Base-by-base conservation (phyloP, 2,888 invertebrate species). In the Anthophora plumipes region DNA sequence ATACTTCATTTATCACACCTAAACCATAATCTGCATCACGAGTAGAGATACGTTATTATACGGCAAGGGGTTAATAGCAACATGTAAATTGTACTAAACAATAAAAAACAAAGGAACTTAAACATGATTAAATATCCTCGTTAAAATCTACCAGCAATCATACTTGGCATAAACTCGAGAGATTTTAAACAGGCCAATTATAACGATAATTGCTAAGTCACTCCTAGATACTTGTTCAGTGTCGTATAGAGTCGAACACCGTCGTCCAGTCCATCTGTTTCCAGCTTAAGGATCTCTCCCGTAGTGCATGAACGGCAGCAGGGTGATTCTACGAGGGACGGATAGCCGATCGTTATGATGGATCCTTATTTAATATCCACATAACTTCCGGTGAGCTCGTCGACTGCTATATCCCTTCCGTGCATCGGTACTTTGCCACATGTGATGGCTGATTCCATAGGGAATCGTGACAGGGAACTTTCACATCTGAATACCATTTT, bases 281-380 rank as follows among this genome's bases (percentile, higher is more conserved):
- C 52, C 68, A 60, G 48, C 66, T 77, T 71, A 59, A 81, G 70
- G 75, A 71, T 60, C 75, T 54, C 78, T 54, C 66, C 46, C 61
- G 50, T 20, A 67, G 54, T 74, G 66, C 46, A 63, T 70, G 59
- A 66, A 72, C 64, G 69, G 59, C 22, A 20, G n/a, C 20, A 20
- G 57, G 64, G 25, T 20, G 75, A 63, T 41, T 52, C 57, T 37
- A n/a, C 59, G 52, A 46, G 70, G 79, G 76, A 80, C 66, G 77
- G 72, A 67, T 78, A 63, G 57, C 63, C 68, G 84, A 83, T 82
- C 84, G 83, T 83, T 84, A 83, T 84, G 85, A 88, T 80, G 76
- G 84, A 87, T 88, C 80, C 76, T 87, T 86, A 88, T 86, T 89
- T 85, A 83, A 88, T 84, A 85, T 88, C 84, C 85, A 78, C 82